Evolutionary conservation across 2,113 vertebrate species (phyloP).

Genomic region (Leucopsar rothschildi): DNA sequence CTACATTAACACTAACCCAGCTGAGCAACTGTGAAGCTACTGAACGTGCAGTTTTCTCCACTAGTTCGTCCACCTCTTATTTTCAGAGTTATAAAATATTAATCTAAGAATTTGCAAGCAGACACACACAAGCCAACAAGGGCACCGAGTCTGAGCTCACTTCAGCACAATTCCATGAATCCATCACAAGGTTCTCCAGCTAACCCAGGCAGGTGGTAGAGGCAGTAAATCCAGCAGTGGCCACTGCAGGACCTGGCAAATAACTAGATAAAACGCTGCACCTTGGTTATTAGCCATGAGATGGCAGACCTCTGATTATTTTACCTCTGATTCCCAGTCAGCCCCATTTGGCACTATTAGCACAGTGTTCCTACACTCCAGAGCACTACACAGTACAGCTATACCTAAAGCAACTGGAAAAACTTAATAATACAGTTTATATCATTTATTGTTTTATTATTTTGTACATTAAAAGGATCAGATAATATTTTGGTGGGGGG

Average conservation of each 20-base stretch:
- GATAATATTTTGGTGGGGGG: fast-evolving
- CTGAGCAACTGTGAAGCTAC: not conserved
- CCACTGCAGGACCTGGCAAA: not conserved
- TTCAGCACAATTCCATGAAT: not conserved
- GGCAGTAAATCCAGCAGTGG: not conserved
- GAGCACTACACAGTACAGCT: not conserved
- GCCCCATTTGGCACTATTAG: not conserved
- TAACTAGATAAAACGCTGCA: not conserved
- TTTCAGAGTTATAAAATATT: not conserved
- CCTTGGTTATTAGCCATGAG: not conserved
- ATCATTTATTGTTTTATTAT: not conserved
- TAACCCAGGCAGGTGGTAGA: not conserved
- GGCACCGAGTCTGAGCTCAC: not conserved
- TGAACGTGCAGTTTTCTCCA: fast-evolving
- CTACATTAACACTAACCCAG: not conserved
- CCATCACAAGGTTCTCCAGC: not conserved
- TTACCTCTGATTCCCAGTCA: not conserved
- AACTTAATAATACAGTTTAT: not conserved
- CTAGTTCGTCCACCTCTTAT: not conserved
- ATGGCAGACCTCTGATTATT: not conserved
- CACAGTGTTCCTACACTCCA: not conserved
- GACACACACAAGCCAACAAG: not conserved
- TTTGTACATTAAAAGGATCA: not conserved
- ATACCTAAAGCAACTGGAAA: not conserved
- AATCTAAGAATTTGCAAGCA: not conserved